Evolutionary conservation across 1,140 invertebrate species (phyloP).

Genomic region (Drosophila ficusphila): DNA sequence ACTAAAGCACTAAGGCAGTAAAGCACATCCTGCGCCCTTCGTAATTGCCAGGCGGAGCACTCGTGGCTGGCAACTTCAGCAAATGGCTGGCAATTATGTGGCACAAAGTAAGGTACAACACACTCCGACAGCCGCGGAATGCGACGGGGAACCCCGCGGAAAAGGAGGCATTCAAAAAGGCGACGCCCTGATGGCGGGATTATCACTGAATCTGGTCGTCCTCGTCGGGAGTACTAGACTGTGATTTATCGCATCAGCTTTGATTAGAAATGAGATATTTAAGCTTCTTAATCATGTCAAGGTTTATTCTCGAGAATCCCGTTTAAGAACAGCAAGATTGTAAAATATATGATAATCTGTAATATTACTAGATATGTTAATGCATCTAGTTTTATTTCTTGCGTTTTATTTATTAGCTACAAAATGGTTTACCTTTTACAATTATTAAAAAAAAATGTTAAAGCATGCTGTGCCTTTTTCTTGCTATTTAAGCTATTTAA

Average conservation of each 20-base stretch:
- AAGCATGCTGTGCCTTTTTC: neutral
- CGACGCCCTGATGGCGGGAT: conserved; percentile 10
- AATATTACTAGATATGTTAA: too few species aligned
- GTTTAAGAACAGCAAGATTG: too few species aligned
- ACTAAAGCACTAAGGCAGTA: conserved; percentile 75
- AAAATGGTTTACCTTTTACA: too few species aligned
- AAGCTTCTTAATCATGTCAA: too few species aligned
- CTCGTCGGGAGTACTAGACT: neutral
- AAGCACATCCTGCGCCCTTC: conserved; percentile 72
- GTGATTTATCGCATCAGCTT: neutral
- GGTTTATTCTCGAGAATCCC: too few species aligned
- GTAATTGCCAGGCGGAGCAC: conserved; percentile 75
- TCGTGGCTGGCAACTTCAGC: conserved; percentile 76
- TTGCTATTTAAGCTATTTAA: neutral
- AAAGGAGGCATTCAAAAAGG: conserved; percentile 31
- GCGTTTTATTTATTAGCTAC: too few species aligned
- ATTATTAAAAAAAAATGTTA: neutral
- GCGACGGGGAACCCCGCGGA: conserved; percentile 1
- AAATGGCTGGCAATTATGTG: conserved; percentile 81
- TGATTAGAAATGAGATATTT: too few species aligned
- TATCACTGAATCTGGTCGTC: neutral
- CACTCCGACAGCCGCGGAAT: conserved; percentile 14
- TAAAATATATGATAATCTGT: too few species aligned
- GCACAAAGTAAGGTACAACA: conserved; percentile 70
- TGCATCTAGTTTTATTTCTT: too few species aligned